phyloP scores from a whole-genome alignment of 2,888 invertebrate genomes.

The Panopea generosa region DNA sequence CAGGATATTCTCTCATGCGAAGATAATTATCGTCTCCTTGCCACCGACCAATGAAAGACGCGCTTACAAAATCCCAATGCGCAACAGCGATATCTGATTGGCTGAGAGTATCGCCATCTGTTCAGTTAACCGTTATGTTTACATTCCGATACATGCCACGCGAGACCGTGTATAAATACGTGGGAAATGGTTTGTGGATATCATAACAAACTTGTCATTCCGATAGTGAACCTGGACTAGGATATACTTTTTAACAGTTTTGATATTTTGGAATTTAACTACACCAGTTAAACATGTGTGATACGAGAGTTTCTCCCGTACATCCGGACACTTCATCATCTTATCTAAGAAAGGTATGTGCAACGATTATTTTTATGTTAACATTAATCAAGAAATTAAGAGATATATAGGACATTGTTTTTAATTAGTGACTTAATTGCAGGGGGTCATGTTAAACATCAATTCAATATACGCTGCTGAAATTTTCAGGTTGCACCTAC shows the following conservation, averaged over 20 bases:
- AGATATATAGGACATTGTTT: no score
- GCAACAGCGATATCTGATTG: conserved; percentile 44
- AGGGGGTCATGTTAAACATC: no score
- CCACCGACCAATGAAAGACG: conserved; percentile 46
- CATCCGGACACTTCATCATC: conserved; percentile 60
- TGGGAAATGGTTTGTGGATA: conserved; percentile 17
- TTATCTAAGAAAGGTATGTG: conserved; percentile 60
- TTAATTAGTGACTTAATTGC: no score
- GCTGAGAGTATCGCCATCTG: conserved; percentile 61
- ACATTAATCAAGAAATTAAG: no score
- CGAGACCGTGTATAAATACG: conserved; percentile 51
- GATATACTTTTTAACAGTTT: background rate
- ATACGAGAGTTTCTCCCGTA: conserved; percentile 39
- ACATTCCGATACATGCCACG: conserved; percentile 65
- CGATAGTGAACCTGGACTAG: conserved; percentile 16
- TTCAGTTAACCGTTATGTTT: conserved; percentile 63
- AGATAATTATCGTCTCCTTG: conserved; percentile 44
- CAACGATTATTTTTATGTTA: no score
- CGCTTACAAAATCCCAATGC: conserved; percentile 31
- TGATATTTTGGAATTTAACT: background rate
- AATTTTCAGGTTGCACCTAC: no score
- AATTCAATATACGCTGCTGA: no score
- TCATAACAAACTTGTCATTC: conserved; percentile 30
- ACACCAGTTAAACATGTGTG: conserved; percentile 38
- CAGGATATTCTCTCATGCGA: conserved; percentile 40